Evolutionary conservation across 2,888 invertebrate genomes (phyloP).

Genomic region (Melipona bicolor): DNA sequence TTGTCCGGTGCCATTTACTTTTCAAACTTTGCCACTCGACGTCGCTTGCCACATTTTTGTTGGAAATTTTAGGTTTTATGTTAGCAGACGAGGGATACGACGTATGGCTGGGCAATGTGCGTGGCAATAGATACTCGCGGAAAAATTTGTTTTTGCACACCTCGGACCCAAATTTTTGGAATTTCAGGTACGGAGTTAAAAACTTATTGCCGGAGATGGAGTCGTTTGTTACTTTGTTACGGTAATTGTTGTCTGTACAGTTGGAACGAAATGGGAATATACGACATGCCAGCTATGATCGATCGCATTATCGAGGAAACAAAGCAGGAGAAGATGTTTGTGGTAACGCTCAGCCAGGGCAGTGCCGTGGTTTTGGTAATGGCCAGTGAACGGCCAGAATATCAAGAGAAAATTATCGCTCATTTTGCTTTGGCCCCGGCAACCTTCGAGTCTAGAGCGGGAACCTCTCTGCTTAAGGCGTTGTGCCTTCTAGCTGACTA

Average conservation of each 20-base stretch:
- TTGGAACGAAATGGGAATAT: slow-evolving; percentile 93
- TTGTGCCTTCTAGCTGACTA: no score
- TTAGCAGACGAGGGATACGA: slow-evolving; percentile 90
- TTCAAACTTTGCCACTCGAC: no score
- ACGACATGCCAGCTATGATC: slow-evolving; percentile 93
- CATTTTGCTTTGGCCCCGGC: slow-evolving; percentile 88
- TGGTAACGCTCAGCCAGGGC: slow-evolving; percentile 93
- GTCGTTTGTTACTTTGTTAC: no score
- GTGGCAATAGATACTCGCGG: slow-evolving; percentile 90
- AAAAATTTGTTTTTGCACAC: slow-evolving; percentile 85
- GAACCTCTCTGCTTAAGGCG: slow-evolving; percentile 84
- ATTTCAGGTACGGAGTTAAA: no score
- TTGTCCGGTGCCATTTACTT: no score
- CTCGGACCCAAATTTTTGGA: slow-evolving; percentile 86
- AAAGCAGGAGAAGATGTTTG: slow-evolving; percentile 87
- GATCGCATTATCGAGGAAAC: slow-evolving; percentile 88
- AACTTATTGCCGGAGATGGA: no score
- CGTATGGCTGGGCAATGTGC: slow-evolving; percentile 93
- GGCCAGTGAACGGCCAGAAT: slow-evolving; percentile 88
- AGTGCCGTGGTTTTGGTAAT: slow-evolving; percentile 89
- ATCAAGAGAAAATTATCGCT: slow-evolving; percentile 88
- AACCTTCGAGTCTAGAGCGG: slow-evolving; percentile 86
- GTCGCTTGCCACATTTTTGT: background rate
- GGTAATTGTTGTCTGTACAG: slow-evolving; percentile 82
- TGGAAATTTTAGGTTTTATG: slow-evolving; percentile 81